Conservation (phyloP, 2,113 vertebrate species). For the Cavia porcellus region DNA sequence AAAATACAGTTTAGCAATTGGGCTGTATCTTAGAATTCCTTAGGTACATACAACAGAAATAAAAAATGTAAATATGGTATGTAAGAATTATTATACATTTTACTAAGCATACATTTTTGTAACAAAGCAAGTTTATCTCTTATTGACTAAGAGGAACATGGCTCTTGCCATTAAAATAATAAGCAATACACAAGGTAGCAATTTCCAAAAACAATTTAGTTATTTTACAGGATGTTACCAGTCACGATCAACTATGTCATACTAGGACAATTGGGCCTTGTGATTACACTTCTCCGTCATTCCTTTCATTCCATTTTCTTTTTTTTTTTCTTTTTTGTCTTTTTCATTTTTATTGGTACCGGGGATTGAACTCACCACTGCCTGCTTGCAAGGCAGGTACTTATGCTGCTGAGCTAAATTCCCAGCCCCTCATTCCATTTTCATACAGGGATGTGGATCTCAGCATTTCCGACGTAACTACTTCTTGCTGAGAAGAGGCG, state of each 20-base stretch:
- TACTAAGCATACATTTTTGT: background rate
- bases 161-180: background rate
- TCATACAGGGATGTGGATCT: background rate
- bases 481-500: background rate
- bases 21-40: background rate
- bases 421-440: background rate
- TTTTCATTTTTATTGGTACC: too few species aligned
- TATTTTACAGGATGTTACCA: background rate
- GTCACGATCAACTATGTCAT: background rate
- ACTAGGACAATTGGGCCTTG: background rate
- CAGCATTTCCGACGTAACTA: background rate
- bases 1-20: background rate
- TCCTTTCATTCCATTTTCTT: background rate
- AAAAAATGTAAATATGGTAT: background rate
- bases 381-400: too few species aligned
- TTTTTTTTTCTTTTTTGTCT: too few species aligned
- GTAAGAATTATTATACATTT: background rate
- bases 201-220: background rate
- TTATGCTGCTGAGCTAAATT: too few species aligned
- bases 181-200: background rate
- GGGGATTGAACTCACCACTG: too few species aligned
- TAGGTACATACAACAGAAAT: background rate
- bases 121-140: background rate
- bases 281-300: background rate
- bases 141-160: background rate